Base-by-base conservation (phyloP, 2,113 vertebrate genomes). In the Origma solitaria region DNA sequence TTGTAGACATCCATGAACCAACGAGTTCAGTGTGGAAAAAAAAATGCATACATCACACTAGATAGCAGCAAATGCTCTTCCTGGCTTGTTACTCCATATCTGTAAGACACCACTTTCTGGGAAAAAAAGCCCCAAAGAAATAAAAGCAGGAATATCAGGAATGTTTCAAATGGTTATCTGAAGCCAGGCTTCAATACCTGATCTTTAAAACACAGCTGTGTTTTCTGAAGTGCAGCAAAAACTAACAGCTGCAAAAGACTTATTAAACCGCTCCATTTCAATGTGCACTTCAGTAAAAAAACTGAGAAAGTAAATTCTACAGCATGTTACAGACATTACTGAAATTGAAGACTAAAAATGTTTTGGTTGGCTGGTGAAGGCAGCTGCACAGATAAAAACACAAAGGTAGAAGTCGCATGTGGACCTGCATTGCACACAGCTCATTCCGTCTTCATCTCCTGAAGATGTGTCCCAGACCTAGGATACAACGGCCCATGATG, bases 401-500 rank as follows among this genome's bases (percentile, higher is more conserved):
- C n/a, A 7, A 6, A 35, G 54, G 25, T 1, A 33, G 44, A 58
- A 42, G 33, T 8, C 37, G 14, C 18, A 3, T 2, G 7, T 16
- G 44, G 54, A 15, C 9, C 68, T 42, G 79, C 21, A 21, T 11
- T 0, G 5, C 40, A 35, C n/a, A n/a, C 24, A 50, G 53, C 37
- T 71, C 9, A 0, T 56, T 37, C 10, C 21, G 30, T 7, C 51
- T 35, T 30, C 53, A 9, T 40, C 69, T 45, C 49, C 38, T 30
- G 2, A 3, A 35, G 3, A 1, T 27, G 38, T 27, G 51, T 50
- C 31, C 61, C 65, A 80, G 40, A 23, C 76, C 47, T 30, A 0
- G 1, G 18, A 27, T 3, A 6, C 3, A 13, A 30, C 22, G 65
- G 42, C 25, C 38, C 45, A 4, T 1, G 1, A 4, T 2, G 3